Conservation (phyloP, 2,888 invertebrate species). For the Sinodicranocentrus sp. region DNA sequence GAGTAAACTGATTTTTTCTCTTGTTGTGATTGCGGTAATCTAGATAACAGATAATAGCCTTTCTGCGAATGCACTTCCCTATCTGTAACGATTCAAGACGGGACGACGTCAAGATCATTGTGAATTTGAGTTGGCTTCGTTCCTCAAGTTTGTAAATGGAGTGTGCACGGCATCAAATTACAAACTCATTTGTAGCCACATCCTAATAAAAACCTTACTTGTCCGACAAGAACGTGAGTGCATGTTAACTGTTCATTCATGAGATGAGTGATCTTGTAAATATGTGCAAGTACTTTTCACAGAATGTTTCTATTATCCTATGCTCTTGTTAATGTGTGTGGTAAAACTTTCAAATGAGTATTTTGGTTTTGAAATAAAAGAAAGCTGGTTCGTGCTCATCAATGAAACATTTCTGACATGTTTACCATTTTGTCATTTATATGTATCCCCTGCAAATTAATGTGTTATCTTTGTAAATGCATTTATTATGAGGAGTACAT, state of each 20-base stretch:
- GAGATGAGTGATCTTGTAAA: constrained; percentile 43
- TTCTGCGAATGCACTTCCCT: background rate
- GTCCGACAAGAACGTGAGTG: constrained; percentile 49
- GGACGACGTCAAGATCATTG: too few relatives aligned
- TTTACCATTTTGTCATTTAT: constrained; percentile 9
- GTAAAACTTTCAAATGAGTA: constrained; percentile 24
- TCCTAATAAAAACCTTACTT: constrained; percentile 25
- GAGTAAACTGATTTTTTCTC: background rate
- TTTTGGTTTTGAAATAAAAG: constrained; percentile 20
- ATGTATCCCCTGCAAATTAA: too few relatives aligned
- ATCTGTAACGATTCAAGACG: background rate
- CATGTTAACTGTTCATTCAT: constrained; percentile 41
- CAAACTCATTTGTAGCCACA: constrained; percentile 10
- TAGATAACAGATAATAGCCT: constrained; percentile 31
- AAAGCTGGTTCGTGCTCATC: constrained; percentile 41
- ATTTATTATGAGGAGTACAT: too few relatives aligned
- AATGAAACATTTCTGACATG: constrained; percentile 38
- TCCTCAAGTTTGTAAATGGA: background rate
- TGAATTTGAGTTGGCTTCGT: too few relatives aligned
- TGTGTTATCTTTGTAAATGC: too few relatives aligned
- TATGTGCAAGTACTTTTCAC: constrained; percentile 18
- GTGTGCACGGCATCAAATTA: background rate
- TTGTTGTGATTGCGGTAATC: constrained; percentile 40
- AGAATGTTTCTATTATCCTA: background rate
- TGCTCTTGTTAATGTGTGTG: constrained; percentile 8